Evolutionary conservation across 2,888 invertebrate species (phyloP), one percentile per base, ranked within the genome.

Genomic region (Drosophila trichaetosa): DNA sequence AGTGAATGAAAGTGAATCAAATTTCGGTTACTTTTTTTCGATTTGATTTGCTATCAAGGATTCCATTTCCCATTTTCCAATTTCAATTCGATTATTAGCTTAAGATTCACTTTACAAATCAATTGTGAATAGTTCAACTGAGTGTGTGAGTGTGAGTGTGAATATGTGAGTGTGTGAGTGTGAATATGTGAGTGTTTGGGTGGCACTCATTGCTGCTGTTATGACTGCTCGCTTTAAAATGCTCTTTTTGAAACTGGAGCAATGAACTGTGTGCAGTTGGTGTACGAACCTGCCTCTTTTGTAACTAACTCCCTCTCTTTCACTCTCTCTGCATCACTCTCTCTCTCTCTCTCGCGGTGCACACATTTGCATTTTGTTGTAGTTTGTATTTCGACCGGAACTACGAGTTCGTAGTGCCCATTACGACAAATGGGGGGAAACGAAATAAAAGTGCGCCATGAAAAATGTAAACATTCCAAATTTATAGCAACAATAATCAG

Each of bases 371-470:
- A 74, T 83, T 72, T 73, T 52, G 79, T 60, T 58, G 33, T 51
- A 29, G 49, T 61, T 64, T 58, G 48, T 34, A 64, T 40, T 73
- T 74, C 74, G 72, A 73, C 84, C 90, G 90, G 90, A 89, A 89
- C 89, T 69, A 42, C 52, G 87, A 83, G 84, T 87, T 85, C 90
- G 78, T 87, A 85, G 84, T 89, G 87, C 90, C 89, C 90, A 87
- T 90, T 84, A 57, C 69, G 64, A 70, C 61, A 80, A 80, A 71
- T 66, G 46, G 21, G 52, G n/a, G 29, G 24, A 11, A 59, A 27
- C 21, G 16, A 36, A 58, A 57, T 42, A 61, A 58, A 46, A 56
- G 52, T 38, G 51, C 56, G 29, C 53, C 64, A 69, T 60, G 57
- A 58, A 62, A 87, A 89, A 73, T 87, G 84, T 83, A 90, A 89